Conservation (phyloP, 2,113 vertebrate genomes). For the Tragelaphus buxtoni region DNA sequence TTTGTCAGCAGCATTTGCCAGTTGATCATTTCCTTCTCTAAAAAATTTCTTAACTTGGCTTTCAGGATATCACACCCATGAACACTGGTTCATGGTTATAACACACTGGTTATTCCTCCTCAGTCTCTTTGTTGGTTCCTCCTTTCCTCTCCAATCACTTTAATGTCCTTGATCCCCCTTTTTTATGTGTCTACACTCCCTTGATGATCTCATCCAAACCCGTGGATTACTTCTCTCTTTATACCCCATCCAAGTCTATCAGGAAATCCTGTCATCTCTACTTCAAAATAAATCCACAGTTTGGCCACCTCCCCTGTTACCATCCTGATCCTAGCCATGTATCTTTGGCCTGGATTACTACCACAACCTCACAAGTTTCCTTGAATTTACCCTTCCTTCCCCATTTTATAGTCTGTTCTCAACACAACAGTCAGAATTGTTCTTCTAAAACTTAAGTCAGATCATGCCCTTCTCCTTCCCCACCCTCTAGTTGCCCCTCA, state of each 20-base stretch:
- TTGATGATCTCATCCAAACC: background rate
- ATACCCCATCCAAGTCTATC: background rate
- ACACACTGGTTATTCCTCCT: background rate
- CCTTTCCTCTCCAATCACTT: background rate
- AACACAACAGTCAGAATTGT: background rate
- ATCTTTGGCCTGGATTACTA: background rate
- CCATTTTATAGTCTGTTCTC: background rate
- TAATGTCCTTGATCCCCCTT: background rate
- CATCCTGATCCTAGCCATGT: background rate
- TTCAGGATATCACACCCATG: background rate
- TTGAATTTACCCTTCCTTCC: background rate
- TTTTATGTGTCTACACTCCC: background rate
- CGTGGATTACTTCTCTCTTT: background rate
- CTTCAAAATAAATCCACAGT: slow-evolving; percentile 13
- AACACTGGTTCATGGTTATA: no score
- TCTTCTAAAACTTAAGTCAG: background rate
- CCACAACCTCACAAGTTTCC: background rate
- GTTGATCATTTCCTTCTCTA: background rate
- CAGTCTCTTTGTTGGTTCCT: background rate
- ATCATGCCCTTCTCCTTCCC: background rate
- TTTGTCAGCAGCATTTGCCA: slow-evolving; percentile 7
- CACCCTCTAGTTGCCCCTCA: background rate
- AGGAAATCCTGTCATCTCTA: background rate
- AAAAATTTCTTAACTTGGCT: slow-evolving; percentile 15
- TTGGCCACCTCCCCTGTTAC: background rate